phyloP scores from a whole-genome alignment of 2,888 invertebrate genomes.

The Cylindroiulus punctatus region DNA sequence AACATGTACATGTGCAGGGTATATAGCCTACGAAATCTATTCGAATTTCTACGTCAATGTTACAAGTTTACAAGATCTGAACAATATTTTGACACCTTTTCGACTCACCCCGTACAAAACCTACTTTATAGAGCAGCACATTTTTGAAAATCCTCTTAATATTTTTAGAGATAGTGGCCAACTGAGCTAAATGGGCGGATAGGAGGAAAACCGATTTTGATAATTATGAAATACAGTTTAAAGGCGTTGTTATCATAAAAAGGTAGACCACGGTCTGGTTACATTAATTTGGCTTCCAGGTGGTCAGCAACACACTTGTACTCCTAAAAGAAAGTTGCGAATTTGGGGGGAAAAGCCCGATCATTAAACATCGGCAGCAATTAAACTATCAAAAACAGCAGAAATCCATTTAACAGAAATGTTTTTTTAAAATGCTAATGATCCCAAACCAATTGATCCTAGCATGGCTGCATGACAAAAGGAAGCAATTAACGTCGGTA shows the following conservation, averaged over 20 bases:
- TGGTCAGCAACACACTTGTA: conserved; percentile 10
- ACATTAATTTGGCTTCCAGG: conserved; percentile 15
- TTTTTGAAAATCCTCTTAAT: background rate
- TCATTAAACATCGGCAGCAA: conserved; percentile 8
- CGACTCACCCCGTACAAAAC: no score
- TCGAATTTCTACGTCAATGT: background rate
- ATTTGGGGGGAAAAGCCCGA: background rate
- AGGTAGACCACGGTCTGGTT: conserved; percentile 27
- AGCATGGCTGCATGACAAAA: background rate
- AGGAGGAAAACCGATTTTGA: background rate
- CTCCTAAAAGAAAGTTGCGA: background rate
- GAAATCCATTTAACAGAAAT: conserved; percentile 29
- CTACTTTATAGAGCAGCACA: background rate
- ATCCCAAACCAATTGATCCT: background rate
- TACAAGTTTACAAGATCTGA: no score
- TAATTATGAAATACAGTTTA: conserved; percentile 9
- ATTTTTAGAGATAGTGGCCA: background rate
- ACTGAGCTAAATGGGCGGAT: background rate
- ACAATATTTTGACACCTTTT: no score
- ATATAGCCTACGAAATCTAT: background rate
- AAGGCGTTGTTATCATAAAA: conserved; percentile 36
- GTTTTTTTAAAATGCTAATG: background rate
- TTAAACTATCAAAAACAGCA: conserved; percentile 17
- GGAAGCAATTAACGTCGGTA: background rate
- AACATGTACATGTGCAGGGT: background rate